A percentile compares a stretch with the other conserved stretches of the same genome.
Evolutionary conservation across 1,140 invertebrate species (phyloP).

Genomic region (Bilobella aurantiaca): DNA sequence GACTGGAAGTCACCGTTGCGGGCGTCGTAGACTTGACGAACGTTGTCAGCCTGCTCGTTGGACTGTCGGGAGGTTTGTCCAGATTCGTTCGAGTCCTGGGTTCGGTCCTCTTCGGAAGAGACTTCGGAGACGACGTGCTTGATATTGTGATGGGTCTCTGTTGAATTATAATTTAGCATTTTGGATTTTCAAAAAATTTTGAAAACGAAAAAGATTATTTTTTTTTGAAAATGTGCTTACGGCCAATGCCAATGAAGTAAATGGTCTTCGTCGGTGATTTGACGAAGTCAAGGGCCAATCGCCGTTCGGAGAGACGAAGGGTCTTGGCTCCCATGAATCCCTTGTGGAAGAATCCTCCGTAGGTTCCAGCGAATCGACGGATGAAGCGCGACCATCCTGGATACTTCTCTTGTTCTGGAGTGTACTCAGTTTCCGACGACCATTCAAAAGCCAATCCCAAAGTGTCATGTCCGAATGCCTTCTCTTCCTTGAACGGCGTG

Average conservation of each 20-base stretch:
- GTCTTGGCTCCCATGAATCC: constrained; percentile 19
- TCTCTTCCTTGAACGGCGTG: neutral
- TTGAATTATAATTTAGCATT: no score
- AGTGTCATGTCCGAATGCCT: constrained; percentile 8
- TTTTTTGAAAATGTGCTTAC: constrained; percentile 11
- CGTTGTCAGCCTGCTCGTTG: no score
- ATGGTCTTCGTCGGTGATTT: constrained; percentile 31
- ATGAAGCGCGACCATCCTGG: constrained; percentile 25
- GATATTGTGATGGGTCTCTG: no score
- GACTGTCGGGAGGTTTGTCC: constrained; percentile 12
- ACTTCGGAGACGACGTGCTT: no score
- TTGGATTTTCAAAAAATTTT: no score
- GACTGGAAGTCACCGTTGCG: neutral
- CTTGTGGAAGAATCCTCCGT: constrained; percentile 10
- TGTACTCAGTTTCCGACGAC: constrained; percentile 26
- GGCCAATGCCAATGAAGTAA: constrained; percentile 17
- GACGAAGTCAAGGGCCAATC: constrained; percentile 24
- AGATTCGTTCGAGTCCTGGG: no score
- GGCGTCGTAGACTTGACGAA: neutral
- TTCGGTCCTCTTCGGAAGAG: constrained; percentile 8
- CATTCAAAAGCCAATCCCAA: constrained; percentile 20
- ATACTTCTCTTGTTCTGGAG: constrained; percentile 19
- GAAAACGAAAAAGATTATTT: no score
- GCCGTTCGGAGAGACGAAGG: constrained; percentile 19
- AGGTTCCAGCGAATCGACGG: constrained; percentile 10